These are phyloP conservation scores for Sesia apiformis DNA, from an alignment of 2,888 invertebrate species.

Conservation along the genomic window DNA sequence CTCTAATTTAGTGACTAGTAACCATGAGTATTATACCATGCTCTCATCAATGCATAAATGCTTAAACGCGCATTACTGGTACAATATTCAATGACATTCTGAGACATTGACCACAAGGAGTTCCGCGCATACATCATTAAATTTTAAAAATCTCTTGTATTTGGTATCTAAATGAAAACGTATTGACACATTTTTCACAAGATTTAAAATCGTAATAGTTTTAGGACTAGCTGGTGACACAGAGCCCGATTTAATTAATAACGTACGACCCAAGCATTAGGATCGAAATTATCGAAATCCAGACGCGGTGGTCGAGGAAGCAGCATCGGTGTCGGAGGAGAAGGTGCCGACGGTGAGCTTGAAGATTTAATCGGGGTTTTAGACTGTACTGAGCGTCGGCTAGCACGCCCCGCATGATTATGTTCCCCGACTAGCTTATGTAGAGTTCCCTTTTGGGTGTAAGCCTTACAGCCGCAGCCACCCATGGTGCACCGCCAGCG, in stretches of 20 bases:
- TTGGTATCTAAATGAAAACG: no score
- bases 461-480: conserved; percentile 65
- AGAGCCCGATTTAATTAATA: conserved; percentile 22
- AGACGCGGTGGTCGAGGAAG: conserved; percentile 47
- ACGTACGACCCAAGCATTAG: conserved; percentile 58
- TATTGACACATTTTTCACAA: no score
- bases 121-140: no score
- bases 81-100: no score
- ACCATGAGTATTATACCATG: no score
- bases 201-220: no score
- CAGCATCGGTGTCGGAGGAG: conserved; percentile 42
- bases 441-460: conserved; percentile 59
- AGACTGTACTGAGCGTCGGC: conserved; percentile 28
- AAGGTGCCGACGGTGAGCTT: conserved; percentile 10
- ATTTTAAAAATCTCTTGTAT: no score
- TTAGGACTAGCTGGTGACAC: no score
- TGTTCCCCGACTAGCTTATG: conserved; percentile 66
- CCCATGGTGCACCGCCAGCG: conserved; percentile 70
- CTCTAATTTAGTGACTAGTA: no score
- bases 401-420: conserved; percentile 57
- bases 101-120: no score
- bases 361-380: conserved; percentile 15
- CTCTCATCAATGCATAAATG: no score
- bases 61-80: no score
- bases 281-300: conserved; percentile 59